phyloP scores from a whole-genome alignment of 2,797 vertebrate species.

The Mus minutoides region DNA sequence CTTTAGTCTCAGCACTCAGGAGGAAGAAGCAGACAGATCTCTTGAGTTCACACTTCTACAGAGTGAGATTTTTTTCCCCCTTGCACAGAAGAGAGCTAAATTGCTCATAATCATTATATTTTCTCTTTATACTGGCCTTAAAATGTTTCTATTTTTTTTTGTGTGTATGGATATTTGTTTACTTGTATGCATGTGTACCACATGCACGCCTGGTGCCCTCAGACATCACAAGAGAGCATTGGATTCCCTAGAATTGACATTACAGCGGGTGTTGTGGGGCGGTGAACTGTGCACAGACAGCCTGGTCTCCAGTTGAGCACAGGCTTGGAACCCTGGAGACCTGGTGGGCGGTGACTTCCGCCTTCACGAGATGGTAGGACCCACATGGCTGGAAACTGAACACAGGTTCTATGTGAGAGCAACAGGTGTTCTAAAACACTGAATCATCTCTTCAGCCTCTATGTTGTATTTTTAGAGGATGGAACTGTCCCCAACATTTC shows the following conservation, averaged over 20 bases:
- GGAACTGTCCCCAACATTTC: not conserved
- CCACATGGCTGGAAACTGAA: not conserved
- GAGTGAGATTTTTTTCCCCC: not conserved
- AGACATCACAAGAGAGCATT: not conserved
- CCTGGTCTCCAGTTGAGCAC: too few relatives aligned
- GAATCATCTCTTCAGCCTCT: not conserved
- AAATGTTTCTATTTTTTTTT: not conserved
- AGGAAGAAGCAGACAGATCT: not conserved
- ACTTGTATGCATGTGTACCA: not conserved
- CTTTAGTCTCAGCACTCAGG: not conserved
- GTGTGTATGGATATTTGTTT: not conserved
- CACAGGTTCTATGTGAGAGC: not conserved
- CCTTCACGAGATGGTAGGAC: too few relatives aligned
- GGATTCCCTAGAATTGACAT: not conserved
- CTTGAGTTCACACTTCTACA: not conserved
- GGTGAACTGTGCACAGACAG: too few relatives aligned
- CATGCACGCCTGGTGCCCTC: not conserved
- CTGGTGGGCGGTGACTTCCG: too few relatives aligned
- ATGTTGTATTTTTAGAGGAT: not conserved
- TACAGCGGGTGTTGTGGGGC: not conserved
- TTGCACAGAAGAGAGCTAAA: not conserved
- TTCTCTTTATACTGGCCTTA: slow-evolving; percentile 12
- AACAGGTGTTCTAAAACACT: not conserved
- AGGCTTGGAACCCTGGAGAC: too few relatives aligned
- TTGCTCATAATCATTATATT: slow-evolving; percentile 18